phyloP scores from a whole-genome alignment of 2,797 vertebrate species.

The Tapirus indicus region DNA sequence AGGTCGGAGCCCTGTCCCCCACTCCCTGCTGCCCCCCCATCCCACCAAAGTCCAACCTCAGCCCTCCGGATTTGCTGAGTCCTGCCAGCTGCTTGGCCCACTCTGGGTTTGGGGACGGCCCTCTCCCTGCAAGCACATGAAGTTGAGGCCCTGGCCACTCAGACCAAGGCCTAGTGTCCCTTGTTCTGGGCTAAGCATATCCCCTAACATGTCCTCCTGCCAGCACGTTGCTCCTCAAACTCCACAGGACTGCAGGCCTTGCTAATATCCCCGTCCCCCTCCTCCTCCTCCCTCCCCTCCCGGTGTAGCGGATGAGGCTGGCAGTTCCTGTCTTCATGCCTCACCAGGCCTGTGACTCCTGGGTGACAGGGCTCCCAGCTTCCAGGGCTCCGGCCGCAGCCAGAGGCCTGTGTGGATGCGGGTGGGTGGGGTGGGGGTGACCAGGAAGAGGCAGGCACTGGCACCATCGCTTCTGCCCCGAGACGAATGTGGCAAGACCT shows the following conservation, averaged over 20 bases:
- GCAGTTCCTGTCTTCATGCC: fast-evolving
- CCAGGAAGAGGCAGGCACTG: neutral
- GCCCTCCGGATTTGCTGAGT: neutral
- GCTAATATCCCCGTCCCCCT: neutral
- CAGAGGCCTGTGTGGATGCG: neutral
- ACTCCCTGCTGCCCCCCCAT: fast-evolving
- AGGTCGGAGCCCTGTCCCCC: neutral
- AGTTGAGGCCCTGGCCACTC: fast-evolving
- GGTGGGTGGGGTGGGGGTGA: fast-evolving
- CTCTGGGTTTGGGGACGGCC: neutral
- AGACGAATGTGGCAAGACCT: neutral
- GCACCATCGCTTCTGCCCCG: neutral
- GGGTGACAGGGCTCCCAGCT: neutral
- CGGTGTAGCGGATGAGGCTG: fast-evolving
- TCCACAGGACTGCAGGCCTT: fast-evolving
- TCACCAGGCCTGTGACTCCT: conserved; percentile 4
- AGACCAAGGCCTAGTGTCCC: fast-evolving
- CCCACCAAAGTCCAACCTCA: neutral
- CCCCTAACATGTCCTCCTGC: neutral
- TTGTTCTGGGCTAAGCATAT: fast-evolving
- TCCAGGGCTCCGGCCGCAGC: neutral
- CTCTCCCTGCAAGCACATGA: neutral
- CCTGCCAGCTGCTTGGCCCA: neutral
- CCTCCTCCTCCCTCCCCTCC: neutral
- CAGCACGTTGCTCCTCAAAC: fast-evolving